Percentiles rank a stretch among this genome's conserved stretches.
phyloP scores from a whole-genome alignment of 2,797 vertebrate species.

The Simalia tracyae region DNA sequence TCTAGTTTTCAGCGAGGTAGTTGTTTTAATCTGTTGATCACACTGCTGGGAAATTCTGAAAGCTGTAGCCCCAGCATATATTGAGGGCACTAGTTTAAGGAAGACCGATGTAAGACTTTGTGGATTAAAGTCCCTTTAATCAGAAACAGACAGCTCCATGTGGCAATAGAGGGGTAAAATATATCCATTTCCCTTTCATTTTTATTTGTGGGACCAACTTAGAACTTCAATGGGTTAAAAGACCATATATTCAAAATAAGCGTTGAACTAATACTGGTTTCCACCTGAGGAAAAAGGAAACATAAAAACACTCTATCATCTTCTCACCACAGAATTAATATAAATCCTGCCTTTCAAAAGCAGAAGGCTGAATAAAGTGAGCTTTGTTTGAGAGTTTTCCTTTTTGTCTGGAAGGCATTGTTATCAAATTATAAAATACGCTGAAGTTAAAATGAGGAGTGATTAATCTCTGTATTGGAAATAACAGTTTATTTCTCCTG shows the following conservation, averaged over 20 bases:
- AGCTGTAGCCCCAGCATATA: not conserved
- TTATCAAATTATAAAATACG: slow-evolving; percentile 36
- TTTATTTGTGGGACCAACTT: slow-evolving; percentile 36
- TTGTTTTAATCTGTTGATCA: not conserved
- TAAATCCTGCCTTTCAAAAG: slow-evolving; percentile 32
- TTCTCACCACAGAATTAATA: slow-evolving; percentile 37
- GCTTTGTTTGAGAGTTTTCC: slow-evolving; percentile 11
- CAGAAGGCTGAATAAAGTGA: slow-evolving; percentile 22
- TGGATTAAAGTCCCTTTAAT: not conserved
- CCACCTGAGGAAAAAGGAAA: slow-evolving; percentile 30
- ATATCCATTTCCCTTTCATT: slow-evolving; percentile 29
- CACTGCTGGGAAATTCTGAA: not conserved
- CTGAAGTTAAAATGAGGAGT: slow-evolving; percentile 28
- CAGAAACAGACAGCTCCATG: not conserved
- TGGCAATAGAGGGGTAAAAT: not conserved
- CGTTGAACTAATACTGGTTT: slow-evolving; percentile 17
- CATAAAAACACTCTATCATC: slow-evolving; percentile 42
- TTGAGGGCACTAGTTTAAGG: not conserved
- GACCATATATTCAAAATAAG: slow-evolving; percentile 25
- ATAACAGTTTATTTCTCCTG: slow-evolving; percentile 41
- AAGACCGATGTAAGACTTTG: not conserved
- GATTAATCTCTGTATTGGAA: slow-evolving; percentile 34
- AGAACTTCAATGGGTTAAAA: slow-evolving; percentile 36
- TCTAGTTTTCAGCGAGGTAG: not conserved
- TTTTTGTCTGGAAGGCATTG: slow-evolving; percentile 19